Conservation (phyloP, 2,113 vertebrate species). For the Seriola aureovittata region DNA sequence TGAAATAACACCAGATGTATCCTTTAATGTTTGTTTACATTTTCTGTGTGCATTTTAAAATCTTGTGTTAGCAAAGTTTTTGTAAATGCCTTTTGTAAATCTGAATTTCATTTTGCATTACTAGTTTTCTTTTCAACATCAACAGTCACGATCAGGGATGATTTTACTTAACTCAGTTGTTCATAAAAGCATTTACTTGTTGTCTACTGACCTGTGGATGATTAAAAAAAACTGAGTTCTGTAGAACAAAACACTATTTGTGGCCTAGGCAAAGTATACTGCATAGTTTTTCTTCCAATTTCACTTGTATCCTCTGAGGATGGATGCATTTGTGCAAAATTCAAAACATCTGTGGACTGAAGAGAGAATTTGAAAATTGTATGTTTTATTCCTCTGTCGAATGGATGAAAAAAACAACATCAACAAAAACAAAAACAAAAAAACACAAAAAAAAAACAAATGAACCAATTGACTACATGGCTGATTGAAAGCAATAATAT, state of each 20-base stretch:
- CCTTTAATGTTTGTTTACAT: conserved; percentile 60
- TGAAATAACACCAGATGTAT: conserved; percentile 48
- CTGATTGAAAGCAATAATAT: conserved; percentile 71
- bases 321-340: conserved; percentile 14
- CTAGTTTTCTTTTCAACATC: conserved; percentile 40
- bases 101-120: conserved; percentile 43
- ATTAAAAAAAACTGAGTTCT: conserved; percentile 12
- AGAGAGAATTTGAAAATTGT: neutral
- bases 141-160: conserved; percentile 70
- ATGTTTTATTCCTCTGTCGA: conserved; percentile 5
- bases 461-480: conserved; percentile 21
- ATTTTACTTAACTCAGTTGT: conserved; percentile 50
- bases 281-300: conserved; percentile 14
- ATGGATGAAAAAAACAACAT: conserved; percentile 4
- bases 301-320: conserved; percentile 3
- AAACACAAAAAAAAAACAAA: neutral
- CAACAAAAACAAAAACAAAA: neutral
- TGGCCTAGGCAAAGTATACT: conserved; percentile 41
- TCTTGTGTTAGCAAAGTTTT: conserved; percentile 47
- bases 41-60: conserved; percentile 54
- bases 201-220: conserved; percentile 41
- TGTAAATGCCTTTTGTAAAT: conserved; percentile 65
- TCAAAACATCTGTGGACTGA: conserved; percentile 14
- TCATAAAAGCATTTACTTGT: conserved; percentile 61
- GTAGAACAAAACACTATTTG: conserved; percentile 38